Evolutionary conservation across 2,797 vertebrate genomes (phyloP), one percentile per base, ranked within the genome.

Genomic region (Anas flavirostris): DNA sequence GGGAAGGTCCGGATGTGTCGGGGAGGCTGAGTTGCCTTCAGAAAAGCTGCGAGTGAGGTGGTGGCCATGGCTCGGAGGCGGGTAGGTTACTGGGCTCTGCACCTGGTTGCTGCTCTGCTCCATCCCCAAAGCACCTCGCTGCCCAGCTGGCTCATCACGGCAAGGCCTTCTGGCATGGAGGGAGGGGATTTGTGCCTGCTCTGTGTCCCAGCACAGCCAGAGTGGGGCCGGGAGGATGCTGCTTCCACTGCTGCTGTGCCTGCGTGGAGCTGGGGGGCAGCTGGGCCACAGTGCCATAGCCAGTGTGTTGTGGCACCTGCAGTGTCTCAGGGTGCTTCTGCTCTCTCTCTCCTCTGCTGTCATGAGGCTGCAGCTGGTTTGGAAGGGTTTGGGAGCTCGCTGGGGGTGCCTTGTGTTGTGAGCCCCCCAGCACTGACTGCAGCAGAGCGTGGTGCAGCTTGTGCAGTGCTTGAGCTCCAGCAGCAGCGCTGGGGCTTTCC

Each of bases 11-110:
- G 0, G 15, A 82, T 58, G 62, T 10, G 2, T 70, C 56, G 19
- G 35, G 7, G 29, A 60, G 58, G 83, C 82, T 72, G 63, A 1
- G 18, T 60, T 2, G 76, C 67, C 88, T 77, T 35, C 86, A 64
- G 93, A 72, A 68, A 28, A 39, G 68, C 35, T 33, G 63, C 1
- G 4, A 69, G 18, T 78, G 0, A 19, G 83, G 46, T 63, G 4
- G 80, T 9, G 33, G 62, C 50, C 90, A 96, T 96, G 96, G 96
- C 96, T 94, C 86, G 96, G 31, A 96, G 90, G 25, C 88, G 94
- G 96, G 96, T 96, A 96, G 3, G 88, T 60, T 81, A 58, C 68
- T 4, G 5, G 48, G 48, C 62, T 74, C 75, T 55, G 68, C 72
- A 6, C 29, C 15, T 12, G 12, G 59, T 72, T 88, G 88, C 93